Base-by-base conservation (phyloP, 2,797 vertebrate genomes). In the Psittacula echo region DNA sequence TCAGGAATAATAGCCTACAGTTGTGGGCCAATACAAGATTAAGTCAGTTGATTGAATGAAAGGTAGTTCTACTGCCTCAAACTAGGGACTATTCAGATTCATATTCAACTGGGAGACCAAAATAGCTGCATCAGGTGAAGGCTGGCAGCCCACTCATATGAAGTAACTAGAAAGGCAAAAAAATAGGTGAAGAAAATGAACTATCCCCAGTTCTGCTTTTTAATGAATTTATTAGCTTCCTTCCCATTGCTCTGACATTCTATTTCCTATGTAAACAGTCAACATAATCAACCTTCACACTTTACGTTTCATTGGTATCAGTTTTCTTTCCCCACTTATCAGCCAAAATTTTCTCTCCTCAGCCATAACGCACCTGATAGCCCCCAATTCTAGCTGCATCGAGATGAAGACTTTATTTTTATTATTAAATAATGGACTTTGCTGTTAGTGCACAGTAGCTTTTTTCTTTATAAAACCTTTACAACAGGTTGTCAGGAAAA, bases 111-210 rank as follows among this genome's bases (percentile, higher is more conserved):
- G n/a, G 24, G 80, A 65, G 48, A 76, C 32, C 37, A 71, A 89
- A 94, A 92, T 5, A 90, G 62, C 54, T 95, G 58, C 54, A 73
- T 45, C 47, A 85, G 60, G 64, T 67, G 87, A 82, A 91, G 74
- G n/a, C 0, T 74, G 74, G 74, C 87, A 94, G 80, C 54, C 75
- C 54, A 23, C 2, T 62, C 47, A 86, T 19, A 87, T 80, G 80
- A 93, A 94, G 29, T 79, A 58, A 79, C 50, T 70, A 73, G 93
- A 87, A 62, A 45, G 10, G n/a, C 44, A 85, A 87, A 94, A 90
- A 93, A 90, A 76, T 34, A 76, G 47, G 86, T 71, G 66, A 91
- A 85, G 67, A 89, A 90, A 93, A 83, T 58, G 58, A 93, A 93
- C 72, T 60, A 62, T 32, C 77, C 34, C 77, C 58, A 91, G 60